These are phyloP conservation scores for Eristalis intricaria DNA, from an alignment of 2,888 invertebrate genomes.

Conservation along the genomic window DNA sequence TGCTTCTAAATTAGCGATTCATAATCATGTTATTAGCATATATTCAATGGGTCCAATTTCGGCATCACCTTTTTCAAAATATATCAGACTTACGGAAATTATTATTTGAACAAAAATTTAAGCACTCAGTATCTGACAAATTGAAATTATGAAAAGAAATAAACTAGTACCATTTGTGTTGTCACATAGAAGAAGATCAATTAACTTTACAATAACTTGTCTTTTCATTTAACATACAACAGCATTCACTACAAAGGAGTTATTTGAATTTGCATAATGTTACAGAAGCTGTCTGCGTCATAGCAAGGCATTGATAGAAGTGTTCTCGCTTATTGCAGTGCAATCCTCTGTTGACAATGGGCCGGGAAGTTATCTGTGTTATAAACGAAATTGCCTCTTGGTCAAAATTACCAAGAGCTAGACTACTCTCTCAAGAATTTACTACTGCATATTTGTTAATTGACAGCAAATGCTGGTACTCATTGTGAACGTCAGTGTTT, in stretches of 20 bases:
- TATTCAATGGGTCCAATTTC: neutral
- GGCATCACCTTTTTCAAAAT: neutral
- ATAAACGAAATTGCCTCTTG: too few species aligned
- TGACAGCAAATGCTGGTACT: neutral
- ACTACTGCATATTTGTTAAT: too few species aligned
- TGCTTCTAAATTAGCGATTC: constrained; percentile 90
- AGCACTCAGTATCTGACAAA: neutral
- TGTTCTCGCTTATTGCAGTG: too few species aligned
- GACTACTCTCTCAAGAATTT: too few species aligned
- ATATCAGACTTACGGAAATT: neutral
- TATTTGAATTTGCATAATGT: too few species aligned
- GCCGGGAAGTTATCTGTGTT: too few species aligned
- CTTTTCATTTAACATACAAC: too few species aligned
- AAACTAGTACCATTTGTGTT: neutral
- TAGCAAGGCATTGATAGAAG: too few species aligned
- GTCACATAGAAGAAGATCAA: neutral
- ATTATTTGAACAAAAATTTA: neutral
- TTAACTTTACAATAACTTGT: neutral
- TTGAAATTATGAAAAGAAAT: constrained; percentile 1
- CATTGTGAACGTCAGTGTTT: neutral
- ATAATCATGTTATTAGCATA: neutral
- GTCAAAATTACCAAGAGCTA: too few species aligned
- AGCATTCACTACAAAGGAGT: too few species aligned
- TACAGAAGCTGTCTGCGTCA: too few species aligned
- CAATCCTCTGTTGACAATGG: too few species aligned